Conservation (phyloP, 2,113 vertebrate species). For the Zosterops borbonicus region DNA sequence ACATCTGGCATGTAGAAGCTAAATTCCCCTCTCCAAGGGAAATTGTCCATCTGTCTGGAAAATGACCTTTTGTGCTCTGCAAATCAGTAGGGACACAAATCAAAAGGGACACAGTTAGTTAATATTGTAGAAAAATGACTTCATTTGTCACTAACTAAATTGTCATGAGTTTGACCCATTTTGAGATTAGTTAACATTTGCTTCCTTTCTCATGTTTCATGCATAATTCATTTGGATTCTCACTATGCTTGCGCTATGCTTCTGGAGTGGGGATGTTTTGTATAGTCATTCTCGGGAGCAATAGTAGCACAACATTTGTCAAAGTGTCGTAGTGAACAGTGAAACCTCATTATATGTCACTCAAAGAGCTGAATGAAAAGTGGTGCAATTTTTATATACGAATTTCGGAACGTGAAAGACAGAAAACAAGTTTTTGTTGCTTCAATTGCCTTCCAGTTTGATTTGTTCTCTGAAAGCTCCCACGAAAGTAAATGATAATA, state of each 20-base stretch:
- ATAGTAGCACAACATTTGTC: constrained; percentile 44
- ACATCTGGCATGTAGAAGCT: constrained; percentile 70
- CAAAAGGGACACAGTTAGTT: constrained; percentile 73
- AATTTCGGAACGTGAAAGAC: constrained; percentile 4
- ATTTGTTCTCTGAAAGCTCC: neutral
- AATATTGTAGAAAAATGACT: constrained; percentile 77
- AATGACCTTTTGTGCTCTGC: constrained; percentile 75
- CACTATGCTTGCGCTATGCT: neutral
- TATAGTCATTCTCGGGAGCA: constrained; percentile 1
- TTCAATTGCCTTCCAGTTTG: neutral
- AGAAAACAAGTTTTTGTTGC: constrained; percentile 8
- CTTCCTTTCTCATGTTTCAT: constrained; percentile 65
- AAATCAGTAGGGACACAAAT: constrained; percentile 72
- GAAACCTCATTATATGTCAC: constrained; percentile 33
- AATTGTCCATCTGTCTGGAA: constrained; percentile 67
- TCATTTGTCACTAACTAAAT: constrained; percentile 72
- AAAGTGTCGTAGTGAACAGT: constrained; percentile 40
- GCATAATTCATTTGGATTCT: constrained; percentile 72
- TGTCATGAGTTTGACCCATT: constrained; percentile 76
- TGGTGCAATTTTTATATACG: constrained; percentile 13
- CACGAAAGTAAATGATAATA: neutral
- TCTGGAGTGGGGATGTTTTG: neutral
- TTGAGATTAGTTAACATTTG: constrained; percentile 75
- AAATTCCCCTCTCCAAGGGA: constrained; percentile 54
- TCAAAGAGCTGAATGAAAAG: constrained; percentile 36